Evolutionary conservation across 2,113 vertebrate genomes (phyloP).

Genomic region (Heterotilapia buettikoferi): DNA sequence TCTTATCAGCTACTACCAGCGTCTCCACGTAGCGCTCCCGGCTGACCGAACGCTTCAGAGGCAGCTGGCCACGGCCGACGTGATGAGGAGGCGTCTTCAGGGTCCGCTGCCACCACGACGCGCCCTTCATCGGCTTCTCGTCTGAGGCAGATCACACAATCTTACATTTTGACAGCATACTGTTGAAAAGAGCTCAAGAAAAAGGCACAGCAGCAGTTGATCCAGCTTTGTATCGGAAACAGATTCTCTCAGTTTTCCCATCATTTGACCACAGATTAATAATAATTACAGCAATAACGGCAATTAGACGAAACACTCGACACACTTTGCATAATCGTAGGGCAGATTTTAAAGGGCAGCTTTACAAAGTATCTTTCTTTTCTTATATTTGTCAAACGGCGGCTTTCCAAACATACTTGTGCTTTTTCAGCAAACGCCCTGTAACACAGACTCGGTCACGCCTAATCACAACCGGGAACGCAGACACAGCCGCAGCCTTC

Average conservation of each 20-base stretch:
- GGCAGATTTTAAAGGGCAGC: background rate
- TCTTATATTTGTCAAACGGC: background rate
- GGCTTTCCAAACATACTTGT: slow-evolving; percentile 11
- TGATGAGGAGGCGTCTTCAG: slow-evolving; percentile 87
- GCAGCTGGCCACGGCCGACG: slow-evolving; percentile 83
- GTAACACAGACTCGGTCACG: slow-evolving; percentile 18
- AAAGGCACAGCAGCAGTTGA: background rate
- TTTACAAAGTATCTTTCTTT: background rate
- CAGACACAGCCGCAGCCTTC: slow-evolving; percentile 19
- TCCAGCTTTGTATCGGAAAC: background rate
- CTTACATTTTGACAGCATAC: background rate
- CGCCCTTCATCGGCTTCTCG: slow-evolving; percentile 88
- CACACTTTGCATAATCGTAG: background rate
- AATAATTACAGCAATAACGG: background rate
- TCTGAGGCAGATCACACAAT: slow-evolving; percentile 63
- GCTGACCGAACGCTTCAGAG: slow-evolving; percentile 92
- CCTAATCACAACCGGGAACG: slow-evolving; percentile 20
- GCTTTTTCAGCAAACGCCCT: slow-evolving; percentile 29
- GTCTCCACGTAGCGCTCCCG: slow-evolving; percentile 96
- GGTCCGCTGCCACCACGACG: slow-evolving; percentile 86
- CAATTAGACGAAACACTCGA: background rate
- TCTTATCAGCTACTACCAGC: slow-evolving; percentile 95
- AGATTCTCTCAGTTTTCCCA: background rate
- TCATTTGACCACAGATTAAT: background rate
- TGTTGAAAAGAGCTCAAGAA: background rate